These are phyloP conservation scores for Brachyalestes nurse DNA, from an alignment of 2,797 vertebrate genomes.

Conservation along the genomic window DNA sequence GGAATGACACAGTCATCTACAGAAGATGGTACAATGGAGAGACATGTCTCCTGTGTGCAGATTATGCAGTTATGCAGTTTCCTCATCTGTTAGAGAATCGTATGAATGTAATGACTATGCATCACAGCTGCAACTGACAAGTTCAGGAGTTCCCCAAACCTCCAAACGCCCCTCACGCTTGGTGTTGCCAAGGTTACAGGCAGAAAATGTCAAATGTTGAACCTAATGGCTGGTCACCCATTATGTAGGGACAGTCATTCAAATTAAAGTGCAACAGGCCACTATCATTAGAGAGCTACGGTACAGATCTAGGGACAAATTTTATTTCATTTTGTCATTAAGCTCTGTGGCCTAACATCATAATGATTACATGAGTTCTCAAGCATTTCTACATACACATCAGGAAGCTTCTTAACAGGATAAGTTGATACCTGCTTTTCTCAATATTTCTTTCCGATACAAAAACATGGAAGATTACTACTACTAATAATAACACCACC, in stretches of 20 bases:
- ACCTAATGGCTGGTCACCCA: constrained; percentile 3
- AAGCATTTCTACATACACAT: background rate
- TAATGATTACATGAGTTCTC: background rate
- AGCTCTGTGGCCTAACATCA: background rate
- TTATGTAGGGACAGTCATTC: constrained; percentile 1
- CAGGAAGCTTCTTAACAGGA: background rate
- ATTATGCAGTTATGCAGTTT: background rate
- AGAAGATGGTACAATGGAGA: background rate
- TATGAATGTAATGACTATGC: constrained; percentile 20
- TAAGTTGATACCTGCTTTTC: background rate
- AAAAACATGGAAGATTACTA: background rate
- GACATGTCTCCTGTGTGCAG: background rate
- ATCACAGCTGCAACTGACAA: constrained; percentile 1
- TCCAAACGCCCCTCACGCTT: background rate
- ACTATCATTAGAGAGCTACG: constrained; percentile 5
- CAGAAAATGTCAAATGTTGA: constrained; percentile 31
- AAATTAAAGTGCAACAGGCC: background rate
- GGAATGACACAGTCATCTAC: background rate
- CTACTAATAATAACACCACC: too few species aligned
- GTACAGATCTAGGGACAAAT: background rate
- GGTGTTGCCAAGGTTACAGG: constrained; percentile 25
- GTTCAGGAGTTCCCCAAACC: background rate
- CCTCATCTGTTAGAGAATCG: background rate
- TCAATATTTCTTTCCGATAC: background rate
- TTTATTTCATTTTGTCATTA: background rate